phyloP scores from a whole-genome alignment of 1,140 invertebrate genomes.

The Trypoxylus dichotomus region DNA sequence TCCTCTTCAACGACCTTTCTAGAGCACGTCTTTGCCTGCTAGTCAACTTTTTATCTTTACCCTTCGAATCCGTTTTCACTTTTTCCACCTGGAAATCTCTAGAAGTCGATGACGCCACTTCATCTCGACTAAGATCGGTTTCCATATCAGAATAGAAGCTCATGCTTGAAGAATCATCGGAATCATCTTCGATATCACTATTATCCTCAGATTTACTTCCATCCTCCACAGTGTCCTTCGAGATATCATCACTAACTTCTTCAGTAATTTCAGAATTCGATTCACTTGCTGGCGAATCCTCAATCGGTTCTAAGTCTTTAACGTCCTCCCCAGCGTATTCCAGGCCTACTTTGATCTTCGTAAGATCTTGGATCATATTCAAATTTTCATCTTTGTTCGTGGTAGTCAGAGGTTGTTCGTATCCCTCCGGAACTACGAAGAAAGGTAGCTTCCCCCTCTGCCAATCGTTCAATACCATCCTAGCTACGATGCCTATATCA shows the following conservation, averaged over 20 bases:
- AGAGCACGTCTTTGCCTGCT: constrained; percentile 76
- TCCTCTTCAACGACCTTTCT: constrained; percentile 74
- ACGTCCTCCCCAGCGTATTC: constrained; percentile 71
- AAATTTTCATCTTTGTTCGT: constrained; percentile 52
- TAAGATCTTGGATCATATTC: constrained; percentile 73
- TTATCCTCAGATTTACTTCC: constrained; percentile 33
- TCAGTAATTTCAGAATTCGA: constrained; percentile 55
- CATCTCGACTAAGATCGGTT: constrained; percentile 48
- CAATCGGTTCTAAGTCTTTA: constrained; percentile 61
- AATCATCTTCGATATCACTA: constrained; percentile 48
- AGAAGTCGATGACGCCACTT: constrained; percentile 58
- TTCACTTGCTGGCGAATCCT: not conserved
- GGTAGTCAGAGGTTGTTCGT: constrained; percentile 60
- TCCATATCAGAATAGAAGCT: constrained; percentile 66
- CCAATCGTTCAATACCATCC: constrained; percentile 98
- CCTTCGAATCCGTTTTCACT: not conserved
- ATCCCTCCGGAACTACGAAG: constrained; percentile 84
- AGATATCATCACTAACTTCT: constrained; percentile 33
- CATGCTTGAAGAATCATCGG: constrained; percentile 56
- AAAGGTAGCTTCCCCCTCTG: constrained; percentile 96
- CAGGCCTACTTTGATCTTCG: constrained; percentile 76
- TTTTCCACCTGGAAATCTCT: constrained; percentile 61
- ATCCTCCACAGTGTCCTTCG: constrained; percentile 37
- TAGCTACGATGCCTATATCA: constrained; percentile 83
- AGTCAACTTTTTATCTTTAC: constrained; percentile 59